These are phyloP conservation scores for Crocallis elinguaria DNA, from an alignment of 2,888 invertebrate species.

Conservation along the genomic window DNA sequence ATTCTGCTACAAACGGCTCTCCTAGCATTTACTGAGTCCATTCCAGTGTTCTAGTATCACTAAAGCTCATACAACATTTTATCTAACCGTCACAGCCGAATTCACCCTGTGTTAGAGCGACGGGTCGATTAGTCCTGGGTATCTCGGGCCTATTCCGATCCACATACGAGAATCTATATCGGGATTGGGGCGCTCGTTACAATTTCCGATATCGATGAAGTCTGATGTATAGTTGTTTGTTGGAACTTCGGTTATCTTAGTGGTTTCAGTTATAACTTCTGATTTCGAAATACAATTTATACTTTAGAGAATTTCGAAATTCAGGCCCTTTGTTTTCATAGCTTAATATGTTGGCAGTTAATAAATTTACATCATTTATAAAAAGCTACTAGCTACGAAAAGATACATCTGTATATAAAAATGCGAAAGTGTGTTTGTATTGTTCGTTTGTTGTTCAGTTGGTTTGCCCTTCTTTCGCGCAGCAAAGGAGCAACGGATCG, in stretches of 20 bases:
- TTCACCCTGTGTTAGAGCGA: too few relatives aligned
- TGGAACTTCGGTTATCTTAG: background rate
- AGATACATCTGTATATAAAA: too few relatives aligned
- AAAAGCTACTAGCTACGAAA: too few relatives aligned
- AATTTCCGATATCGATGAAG: background rate
- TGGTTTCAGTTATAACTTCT: background rate
- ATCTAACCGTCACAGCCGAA: conserved; percentile 31
- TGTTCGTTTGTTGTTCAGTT: too few relatives aligned
- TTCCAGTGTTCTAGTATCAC: background rate
- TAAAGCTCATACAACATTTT: conserved; percentile 9
- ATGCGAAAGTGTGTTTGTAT: too few relatives aligned
- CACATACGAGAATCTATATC: background rate
- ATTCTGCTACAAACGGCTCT: too few relatives aligned
- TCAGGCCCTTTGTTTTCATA: background rate
- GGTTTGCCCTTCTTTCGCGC: too few relatives aligned
- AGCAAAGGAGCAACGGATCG: too few relatives aligned
- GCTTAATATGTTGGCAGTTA: too few relatives aligned
- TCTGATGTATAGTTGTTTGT: background rate
- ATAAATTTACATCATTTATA: too few relatives aligned
- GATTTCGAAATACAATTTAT: background rate
- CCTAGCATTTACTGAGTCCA: too few relatives aligned
- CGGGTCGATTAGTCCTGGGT: conserved; percentile 27
- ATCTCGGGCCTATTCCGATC: conserved; percentile 6
- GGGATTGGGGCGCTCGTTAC: background rate
- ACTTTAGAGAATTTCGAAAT: background rate